Conservation (phyloP, 2,113 vertebrate species). For the Grantiella picta region DNA sequence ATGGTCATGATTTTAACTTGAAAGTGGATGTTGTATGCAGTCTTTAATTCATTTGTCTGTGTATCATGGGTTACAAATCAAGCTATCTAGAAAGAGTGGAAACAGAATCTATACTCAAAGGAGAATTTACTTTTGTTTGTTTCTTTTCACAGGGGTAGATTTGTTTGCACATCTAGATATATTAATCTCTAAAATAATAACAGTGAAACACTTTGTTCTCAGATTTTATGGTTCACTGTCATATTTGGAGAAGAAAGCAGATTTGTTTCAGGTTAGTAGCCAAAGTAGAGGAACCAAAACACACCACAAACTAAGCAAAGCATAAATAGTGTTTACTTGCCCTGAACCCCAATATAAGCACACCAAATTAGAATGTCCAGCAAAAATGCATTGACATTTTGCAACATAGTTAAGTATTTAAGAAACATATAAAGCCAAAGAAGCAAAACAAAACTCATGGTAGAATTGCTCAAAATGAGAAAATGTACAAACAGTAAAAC, state of each 20-base stretch:
- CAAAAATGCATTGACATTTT: neutral
- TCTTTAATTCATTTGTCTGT: neutral
- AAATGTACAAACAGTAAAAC: neutral
- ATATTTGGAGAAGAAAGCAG: neutral
- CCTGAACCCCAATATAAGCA: neutral
- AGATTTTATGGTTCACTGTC: neutral
- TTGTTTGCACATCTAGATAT: neutral
- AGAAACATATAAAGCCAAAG: neutral
- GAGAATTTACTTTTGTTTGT: neutral
- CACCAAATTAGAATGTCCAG: neutral
- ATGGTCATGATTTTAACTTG: neutral
- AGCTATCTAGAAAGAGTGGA: neutral
- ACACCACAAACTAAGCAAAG: neutral
- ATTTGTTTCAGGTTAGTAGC: neutral
- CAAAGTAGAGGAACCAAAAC: neutral
- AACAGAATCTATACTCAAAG: neutral
- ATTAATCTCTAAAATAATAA: neutral
- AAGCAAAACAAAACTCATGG: neutral
- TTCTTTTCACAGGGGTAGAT: neutral
- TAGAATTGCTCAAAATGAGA: neutral
- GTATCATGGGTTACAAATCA: neutral
- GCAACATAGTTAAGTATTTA: neutral
- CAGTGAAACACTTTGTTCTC: neutral
- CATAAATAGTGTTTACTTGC: neutral
- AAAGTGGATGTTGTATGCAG: neutral